Percentiles rank a stretch among this genome's conserved stretches.
Evolutionary conservation across 2,113 vertebrate species (phyloP).

Genomic region (Lichenostomus cassidix): DNA sequence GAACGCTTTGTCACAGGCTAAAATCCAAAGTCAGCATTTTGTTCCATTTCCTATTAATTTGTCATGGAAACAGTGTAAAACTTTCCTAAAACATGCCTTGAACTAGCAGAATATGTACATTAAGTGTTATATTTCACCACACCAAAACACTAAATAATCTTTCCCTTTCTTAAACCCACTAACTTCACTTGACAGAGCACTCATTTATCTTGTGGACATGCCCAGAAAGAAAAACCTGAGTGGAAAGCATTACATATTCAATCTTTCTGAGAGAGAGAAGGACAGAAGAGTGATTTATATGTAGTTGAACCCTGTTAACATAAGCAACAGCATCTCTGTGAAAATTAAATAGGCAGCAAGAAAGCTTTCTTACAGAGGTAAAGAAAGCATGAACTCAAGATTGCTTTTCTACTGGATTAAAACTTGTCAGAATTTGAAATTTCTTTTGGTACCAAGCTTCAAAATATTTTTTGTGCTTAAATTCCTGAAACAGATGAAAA

Average conservation of each 20-base stretch:
- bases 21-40: conserved; percentile 12
- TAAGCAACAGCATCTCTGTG: not conserved
- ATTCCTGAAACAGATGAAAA: not conserved
- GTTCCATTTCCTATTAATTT: not conserved
- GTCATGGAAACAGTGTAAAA: not conserved
- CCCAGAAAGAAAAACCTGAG: not conserved
- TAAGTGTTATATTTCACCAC: not conserved
- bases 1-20: not conserved
- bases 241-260: not conserved
- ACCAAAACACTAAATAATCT: not conserved
- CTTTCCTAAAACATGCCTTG: not conserved
- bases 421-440: not conserved
- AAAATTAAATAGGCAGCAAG: not conserved
- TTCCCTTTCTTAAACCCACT: not conserved
- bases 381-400: not conserved
- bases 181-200: not conserved
- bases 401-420: not conserved
- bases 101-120: not conserved
- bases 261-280: not conserved
- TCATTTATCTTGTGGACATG: not conserved
- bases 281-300: not conserved
- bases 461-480: not conserved
- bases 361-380: not conserved
- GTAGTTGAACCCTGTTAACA: not conserved
- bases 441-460: not conserved